These are phyloP conservation scores for Heliconius cydno DNA, from an alignment of 2,888 invertebrate genomes.

Conservation along the genomic window DNA sequence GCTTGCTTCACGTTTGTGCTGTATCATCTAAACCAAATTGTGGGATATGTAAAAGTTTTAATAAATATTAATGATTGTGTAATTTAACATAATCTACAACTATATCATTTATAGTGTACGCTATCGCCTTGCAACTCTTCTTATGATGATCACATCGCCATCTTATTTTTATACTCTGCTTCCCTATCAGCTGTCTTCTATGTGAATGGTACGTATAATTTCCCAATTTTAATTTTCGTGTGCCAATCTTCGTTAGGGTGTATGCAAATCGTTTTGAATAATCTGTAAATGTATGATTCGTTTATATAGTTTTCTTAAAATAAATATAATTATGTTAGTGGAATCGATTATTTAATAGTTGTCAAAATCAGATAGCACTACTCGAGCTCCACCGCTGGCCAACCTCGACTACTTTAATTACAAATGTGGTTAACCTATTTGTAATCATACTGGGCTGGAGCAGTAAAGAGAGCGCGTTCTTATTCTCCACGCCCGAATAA, in stretches of 20 bases:
- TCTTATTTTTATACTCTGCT: constrained; percentile 24
- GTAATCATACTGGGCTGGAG: no score
- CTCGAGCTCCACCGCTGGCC: no score
- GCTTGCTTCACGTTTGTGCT: neutral
- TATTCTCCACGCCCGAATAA: no score
- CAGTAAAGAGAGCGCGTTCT: no score
- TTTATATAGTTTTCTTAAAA: neutral
- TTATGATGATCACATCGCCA: constrained; percentile 37
- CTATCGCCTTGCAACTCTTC: constrained; percentile 52
- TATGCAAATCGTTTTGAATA: neutral
- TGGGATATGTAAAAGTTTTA: no score
- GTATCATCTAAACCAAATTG: no score
- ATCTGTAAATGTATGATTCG: neutral
- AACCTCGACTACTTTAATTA: no score
- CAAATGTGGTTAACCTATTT: no score
- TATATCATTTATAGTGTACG: constrained; percentile 49
- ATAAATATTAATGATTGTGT: constrained; percentile 43
- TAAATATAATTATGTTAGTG: no score
- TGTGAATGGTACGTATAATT: constrained; percentile 15
- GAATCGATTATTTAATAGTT: no score
- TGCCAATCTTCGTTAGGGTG: constrained; percentile 24
- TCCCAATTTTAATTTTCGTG: constrained; percentile 29
- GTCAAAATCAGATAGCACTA: no score
- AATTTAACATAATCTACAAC: constrained; percentile 40
- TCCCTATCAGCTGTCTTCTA: constrained; percentile 1